Percentiles rank a stretch among this genome's conserved stretches.
phyloP scores from a whole-genome alignment of 2,797 vertebrate genomes.

The Lutjanus campechanus region DNA sequence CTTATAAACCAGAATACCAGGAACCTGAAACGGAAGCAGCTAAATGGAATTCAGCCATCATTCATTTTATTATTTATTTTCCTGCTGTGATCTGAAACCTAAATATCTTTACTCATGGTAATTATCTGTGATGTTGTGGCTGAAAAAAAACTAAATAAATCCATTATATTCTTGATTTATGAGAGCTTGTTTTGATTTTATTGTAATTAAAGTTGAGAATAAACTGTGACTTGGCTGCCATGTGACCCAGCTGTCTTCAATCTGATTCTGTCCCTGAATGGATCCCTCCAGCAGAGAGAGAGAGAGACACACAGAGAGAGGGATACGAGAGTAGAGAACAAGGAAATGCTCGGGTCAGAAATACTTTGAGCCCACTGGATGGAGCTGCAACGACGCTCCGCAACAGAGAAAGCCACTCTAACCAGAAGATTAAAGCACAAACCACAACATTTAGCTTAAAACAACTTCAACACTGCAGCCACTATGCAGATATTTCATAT shows the following conservation, averaged over 20 bases:
- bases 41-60: neutral
- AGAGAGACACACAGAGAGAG: neutral
- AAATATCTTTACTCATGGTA: neutral
- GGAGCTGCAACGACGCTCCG: slow-evolving; percentile 64
- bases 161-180: slow-evolving; percentile 23
- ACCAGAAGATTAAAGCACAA: slow-evolving; percentile 38
- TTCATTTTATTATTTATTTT: slow-evolving; percentile 2
- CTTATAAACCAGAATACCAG: neutral
- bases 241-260: slow-evolving; percentile 17
- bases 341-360: slow-evolving; percentile 34
- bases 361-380: slow-evolving; percentile 72
- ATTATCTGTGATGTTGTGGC: neutral
- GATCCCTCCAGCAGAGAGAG: slow-evolving; percentile 44
- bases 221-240: slow-evolving; percentile 31
- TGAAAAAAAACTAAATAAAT: slow-evolving; percentile 20
- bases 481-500: slow-evolving; percentile 26
- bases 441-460: slow-evolving; percentile 28
- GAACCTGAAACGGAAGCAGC: slow-evolving; percentile 1
- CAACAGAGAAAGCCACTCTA: slow-evolving; percentile 24
- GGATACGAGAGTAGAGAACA: neutral
- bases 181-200: slow-evolving; percentile 28
- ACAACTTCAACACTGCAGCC: slow-evolving; percentile 11
- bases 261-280: slow-evolving; percentile 23
- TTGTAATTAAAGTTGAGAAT: slow-evolving; percentile 24
- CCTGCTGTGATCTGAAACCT: neutral